Percentiles rank a stretch among this genome's conserved stretches.
Conservation (phyloP, 1,140 invertebrate species). For the Drosophila subpulchrella region DNA sequence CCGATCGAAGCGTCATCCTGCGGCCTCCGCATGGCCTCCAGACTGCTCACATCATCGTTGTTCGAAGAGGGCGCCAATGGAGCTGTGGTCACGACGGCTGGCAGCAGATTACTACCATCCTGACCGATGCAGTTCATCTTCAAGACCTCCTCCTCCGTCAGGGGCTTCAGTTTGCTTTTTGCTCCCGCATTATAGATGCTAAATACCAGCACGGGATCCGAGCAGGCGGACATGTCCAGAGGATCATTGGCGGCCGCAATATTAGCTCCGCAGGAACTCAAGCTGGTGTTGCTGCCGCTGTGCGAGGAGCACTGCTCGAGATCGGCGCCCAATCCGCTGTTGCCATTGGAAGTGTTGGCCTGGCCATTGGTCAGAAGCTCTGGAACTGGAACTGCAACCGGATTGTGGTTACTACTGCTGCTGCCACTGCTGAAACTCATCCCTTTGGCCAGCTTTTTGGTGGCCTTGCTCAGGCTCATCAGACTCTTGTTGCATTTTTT, state of each 20-base stretch:
- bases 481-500: slow-evolving; percentile 69
- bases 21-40: slow-evolving; percentile 82
- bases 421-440: slow-evolving; percentile 67
- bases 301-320: slow-evolving; percentile 62
- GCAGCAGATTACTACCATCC: slow-evolving; percentile 51
- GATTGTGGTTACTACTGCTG: slow-evolving; percentile 2
- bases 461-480: slow-evolving; percentile 74
- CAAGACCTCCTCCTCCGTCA: slow-evolving; percentile 81
- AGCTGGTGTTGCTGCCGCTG: slow-evolving; percentile 70
- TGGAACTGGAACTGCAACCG: background rate
- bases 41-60: slow-evolving; percentile 71
- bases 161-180: slow-evolving; percentile 73
- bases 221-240: background rate
- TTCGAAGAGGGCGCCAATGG: slow-evolving; percentile 60
- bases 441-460: slow-evolving; percentile 80
- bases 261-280: slow-evolving; percentile 59
- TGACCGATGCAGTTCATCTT: slow-evolving; percentile 84
- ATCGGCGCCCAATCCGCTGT: slow-evolving; percentile 19
- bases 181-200: slow-evolving; percentile 74
- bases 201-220: slow-evolving; percentile 65
- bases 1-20: slow-evolving; percentile 94
- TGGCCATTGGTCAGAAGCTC: slow-evolving; percentile 37
- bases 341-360: slow-evolving; percentile 21
- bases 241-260: slow-evolving; percentile 1
- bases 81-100: slow-evolving; percentile 36